phyloP scores from a whole-genome alignment of 2,888 invertebrate species.

The Linnaemya tessellans region DNA sequence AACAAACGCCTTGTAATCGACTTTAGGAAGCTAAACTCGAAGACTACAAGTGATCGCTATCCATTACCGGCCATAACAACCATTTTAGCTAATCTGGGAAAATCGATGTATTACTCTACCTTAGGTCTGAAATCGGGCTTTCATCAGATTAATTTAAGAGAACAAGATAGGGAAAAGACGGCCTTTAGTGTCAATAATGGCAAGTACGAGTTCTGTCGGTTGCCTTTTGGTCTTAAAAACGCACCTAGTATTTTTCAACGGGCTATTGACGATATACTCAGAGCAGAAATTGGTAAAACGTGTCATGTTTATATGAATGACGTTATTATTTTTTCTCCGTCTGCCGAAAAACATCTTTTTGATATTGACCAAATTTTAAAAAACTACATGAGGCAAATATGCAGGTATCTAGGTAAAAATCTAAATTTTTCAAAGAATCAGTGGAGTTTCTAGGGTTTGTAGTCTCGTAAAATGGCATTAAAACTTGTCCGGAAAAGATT shows the following conservation, averaged over 20 bases:
- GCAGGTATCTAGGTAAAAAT: neutral
- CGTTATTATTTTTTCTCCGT: slow-evolving; percentile 49
- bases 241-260: neutral
- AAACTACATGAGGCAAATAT: slow-evolving; percentile 29
- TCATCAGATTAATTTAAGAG: slow-evolving; percentile 45
- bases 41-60: slow-evolving; percentile 38
- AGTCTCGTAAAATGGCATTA: neutral
- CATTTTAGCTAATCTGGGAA: slow-evolving; percentile 45
- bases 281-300: neutral
- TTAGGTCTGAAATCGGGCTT: slow-evolving; percentile 48
- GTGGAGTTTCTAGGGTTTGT: slow-evolving; percentile 1
- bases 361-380: slow-evolving; percentile 47
- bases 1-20: slow-evolving; percentile 49
- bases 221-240: neutral
- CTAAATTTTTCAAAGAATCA: neutral
- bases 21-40: slow-evolving; percentile 56
- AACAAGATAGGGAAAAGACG: slow-evolving; percentile 54
- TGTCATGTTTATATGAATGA: neutral
- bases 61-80: slow-evolving; percentile 24
- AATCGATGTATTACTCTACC: slow-evolving; percentile 36
- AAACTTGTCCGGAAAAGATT: neutral
- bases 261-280: neutral
- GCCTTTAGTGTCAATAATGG: slow-evolving; percentile 74
- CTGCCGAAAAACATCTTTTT: slow-evolving; percentile 47
- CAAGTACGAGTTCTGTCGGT: neutral